These are phyloP conservation scores for Diachasmimorpha longicaudata DNA, from an alignment of 1,140 invertebrate genomes.

Conservation along the genomic window DNA sequence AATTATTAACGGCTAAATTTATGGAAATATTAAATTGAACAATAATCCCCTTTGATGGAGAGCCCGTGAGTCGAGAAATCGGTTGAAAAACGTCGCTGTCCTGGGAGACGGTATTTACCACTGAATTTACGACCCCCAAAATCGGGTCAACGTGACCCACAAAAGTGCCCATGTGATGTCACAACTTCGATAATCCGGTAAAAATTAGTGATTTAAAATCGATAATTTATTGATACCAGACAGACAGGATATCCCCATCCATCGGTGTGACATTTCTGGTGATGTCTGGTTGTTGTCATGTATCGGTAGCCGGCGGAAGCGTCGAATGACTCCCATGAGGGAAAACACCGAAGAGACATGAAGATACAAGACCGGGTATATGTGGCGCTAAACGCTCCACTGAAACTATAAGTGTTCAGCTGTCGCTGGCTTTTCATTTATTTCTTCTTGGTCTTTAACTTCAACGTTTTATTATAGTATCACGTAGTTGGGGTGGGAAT, in stretches of 20 bases:
- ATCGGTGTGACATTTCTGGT: not conserved
- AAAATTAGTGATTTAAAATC: not conserved
- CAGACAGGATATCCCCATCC: not conserved
- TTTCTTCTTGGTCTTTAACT: not conserved
- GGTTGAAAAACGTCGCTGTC: slow-evolving; percentile 6
- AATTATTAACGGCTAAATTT: too few species aligned
- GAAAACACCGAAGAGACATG: slow-evolving; percentile 8
- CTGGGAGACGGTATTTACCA: not conserved
- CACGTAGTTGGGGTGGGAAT: slow-evolving; percentile 2
- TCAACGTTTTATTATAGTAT: slow-evolving; percentile 2
- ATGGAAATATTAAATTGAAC: not conserved
- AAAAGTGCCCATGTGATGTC: not conserved
- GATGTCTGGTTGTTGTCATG: not conserved
- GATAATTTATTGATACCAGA: not conserved
- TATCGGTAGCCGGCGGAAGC: not conserved
- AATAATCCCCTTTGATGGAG: not conserved
- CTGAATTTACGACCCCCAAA: not conserved
- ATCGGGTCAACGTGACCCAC: not conserved
- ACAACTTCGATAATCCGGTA: not conserved
- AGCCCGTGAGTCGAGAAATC: not conserved
- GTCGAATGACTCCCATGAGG: not conserved
- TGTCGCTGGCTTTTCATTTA: slow-evolving; percentile 48
- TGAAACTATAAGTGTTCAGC: slow-evolving; percentile 51
- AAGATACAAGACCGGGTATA: not conserved
- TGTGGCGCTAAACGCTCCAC: slow-evolving; percentile 22